These are phyloP conservation scores for Littorina saxatilis DNA, from an alignment of 1,140 invertebrate genomes.

Conservation along the genomic window DNA sequence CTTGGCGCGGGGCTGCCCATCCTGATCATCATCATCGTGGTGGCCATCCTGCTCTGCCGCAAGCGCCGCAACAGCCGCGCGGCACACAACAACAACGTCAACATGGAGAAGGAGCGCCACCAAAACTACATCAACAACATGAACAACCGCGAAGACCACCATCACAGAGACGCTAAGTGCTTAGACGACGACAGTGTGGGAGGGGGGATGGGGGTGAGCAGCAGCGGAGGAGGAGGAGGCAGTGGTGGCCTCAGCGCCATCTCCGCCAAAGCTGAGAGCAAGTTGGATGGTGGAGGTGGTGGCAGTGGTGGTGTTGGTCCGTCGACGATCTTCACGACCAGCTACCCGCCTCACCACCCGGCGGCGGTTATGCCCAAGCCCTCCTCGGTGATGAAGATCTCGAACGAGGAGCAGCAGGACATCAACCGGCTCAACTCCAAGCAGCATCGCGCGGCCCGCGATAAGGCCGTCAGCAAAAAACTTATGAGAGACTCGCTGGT, in stretches of 20 bases:
- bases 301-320: background rate
- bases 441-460: slow-evolving; percentile 32
- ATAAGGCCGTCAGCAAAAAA: slow-evolving; percentile 38
- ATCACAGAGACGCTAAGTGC: slow-evolving; percentile 19
- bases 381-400: slow-evolving; percentile 54
- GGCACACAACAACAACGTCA: slow-evolving; percentile 37
- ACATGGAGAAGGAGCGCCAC: slow-evolving; percentile 63
- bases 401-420: slow-evolving; percentile 62
- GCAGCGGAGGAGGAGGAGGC: slow-evolving; percentile 8
- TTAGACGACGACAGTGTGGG: slow-evolving; percentile 6
- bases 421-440: slow-evolving; percentile 49
- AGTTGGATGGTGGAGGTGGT: background rate
- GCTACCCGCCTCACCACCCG: slow-evolving; percentile 39
- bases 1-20: slow-evolving; percentile 70
- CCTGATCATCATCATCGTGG: slow-evolving; percentile 63
- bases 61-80: slow-evolving; percentile 43
- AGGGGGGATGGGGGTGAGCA: background rate
- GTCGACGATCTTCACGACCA: slow-evolving; percentile 53
- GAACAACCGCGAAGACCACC: slow-evolving; percentile 61
- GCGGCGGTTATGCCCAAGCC: background rate
- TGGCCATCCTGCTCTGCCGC: slow-evolving; percentile 60
- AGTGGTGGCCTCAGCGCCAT: background rate
- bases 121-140: slow-evolving; percentile 68
- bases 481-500: slow-evolving; percentile 37
- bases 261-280: background rate